Base-by-base conservation (phyloP, 1,140 invertebrate species). In the Lepidotrigona ventralis region DNA sequence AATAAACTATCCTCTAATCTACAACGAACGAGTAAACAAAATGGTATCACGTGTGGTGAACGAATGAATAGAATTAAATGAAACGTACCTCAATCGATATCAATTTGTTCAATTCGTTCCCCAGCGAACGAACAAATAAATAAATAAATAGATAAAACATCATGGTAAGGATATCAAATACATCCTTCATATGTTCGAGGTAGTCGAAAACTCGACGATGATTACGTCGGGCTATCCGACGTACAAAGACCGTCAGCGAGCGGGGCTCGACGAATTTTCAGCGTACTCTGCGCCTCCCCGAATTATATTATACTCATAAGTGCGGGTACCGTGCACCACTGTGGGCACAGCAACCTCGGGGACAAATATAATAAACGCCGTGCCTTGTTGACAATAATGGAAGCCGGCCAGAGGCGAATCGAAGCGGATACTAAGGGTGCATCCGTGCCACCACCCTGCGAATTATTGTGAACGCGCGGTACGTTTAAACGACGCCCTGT, bases 301-400 rank as follows among this genome's bases (percentile, higher is more conserved):
- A 87, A 88, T 88, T 70, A 77, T 73, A 68, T 88, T 88, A 88
- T 26, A n/a, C 70, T 72, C 46, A 39, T 33, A 70, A 77, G 26
- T 33, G 85, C 39, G 33, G 15, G 46, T 39, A 19, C 56, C 63
- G 51, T 51, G 64, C 77, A 73, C 54, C 12, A 14, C 1, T 5
- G 39, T 8, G 39, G 39, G 39, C 39, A 46, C 39, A 29, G 56
- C 51, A 64, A 72, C 69, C 46, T 75, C 53, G 69, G 66, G 29
- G 85, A 75, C 78, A 88, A 87, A 88, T 78, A 79, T 84, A 87
- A 87, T 88, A 88, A 88, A 85, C 74, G 78, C 58, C 26, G 39
- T 51, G 51, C 26, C 33, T 63, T 77, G 73, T 81, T 85, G 82
- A 87, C 39, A 66, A 80, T 77, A 81, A 88, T 81, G 63, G 53